Percentiles rank a stretch among this genome's conserved stretches.
Conservation (phyloP, 2,113 vertebrate genomes). For the Brachirus orientalis region DNA sequence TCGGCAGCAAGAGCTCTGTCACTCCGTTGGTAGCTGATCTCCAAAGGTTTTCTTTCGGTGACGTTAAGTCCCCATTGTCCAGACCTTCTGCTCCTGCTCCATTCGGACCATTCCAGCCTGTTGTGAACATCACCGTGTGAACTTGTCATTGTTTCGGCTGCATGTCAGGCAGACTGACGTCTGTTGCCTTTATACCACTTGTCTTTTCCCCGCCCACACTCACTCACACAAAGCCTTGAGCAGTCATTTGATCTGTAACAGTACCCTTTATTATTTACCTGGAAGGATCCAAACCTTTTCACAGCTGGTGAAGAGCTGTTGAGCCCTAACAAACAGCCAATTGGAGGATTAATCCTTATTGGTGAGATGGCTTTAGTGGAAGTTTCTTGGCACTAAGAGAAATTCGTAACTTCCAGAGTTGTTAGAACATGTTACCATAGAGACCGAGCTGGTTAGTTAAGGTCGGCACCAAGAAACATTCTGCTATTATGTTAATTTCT, state of each 20-base stretch:
- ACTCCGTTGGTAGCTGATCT: too few relatives aligned
- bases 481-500: too few relatives aligned
- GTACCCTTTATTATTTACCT: conserved; percentile 50
- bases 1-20: neutral
- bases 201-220: conserved; percentile 32
- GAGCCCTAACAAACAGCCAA: neutral
- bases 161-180: neutral
- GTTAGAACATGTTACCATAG: too few relatives aligned
- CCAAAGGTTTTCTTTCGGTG: conserved; percentile 31
- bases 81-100: conserved; percentile 50
- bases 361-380: too few relatives aligned
- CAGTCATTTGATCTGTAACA: conserved; percentile 78
- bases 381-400: too few relatives aligned
- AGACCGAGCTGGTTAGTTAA: too few relatives aligned
- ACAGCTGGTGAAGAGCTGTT: conserved; percentile 9
- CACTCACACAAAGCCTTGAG: conserved; percentile 18
- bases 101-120: too few relatives aligned
- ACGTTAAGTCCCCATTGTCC: conserved; percentile 27
- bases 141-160: conserved; percentile 58
- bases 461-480: too few relatives aligned
- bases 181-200: conserved; percentile 51
- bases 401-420: too few relatives aligned
- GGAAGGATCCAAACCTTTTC: conserved; percentile 43
- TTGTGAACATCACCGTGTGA: conserved; percentile 26
- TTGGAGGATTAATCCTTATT: too few relatives aligned